Percentiles rank a stretch among this genome's conserved stretches.
phyloP scores from a whole-genome alignment of 2,888 invertebrate species.

The Linhomoeus sp. region DNA sequence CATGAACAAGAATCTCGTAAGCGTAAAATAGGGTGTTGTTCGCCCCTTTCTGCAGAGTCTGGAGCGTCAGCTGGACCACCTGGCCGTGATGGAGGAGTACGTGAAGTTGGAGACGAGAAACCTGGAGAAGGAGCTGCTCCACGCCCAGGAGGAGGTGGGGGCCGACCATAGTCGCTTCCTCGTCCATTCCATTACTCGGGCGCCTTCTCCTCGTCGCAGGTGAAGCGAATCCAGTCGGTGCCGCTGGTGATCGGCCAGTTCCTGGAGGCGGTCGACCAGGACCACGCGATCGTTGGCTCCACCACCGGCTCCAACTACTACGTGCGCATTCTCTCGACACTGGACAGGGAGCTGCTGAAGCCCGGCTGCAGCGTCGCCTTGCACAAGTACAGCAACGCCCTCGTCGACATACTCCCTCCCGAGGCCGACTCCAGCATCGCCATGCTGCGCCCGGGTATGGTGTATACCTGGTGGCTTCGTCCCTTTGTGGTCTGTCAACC shows the following conservation, averaged over 20 bases:
- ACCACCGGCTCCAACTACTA: conserved; percentile 99
- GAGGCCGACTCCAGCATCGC: conserved; percentile 98
- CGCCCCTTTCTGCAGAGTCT: conserved; percentile 46
- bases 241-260: conserved; percentile 97
- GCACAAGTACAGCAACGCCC: conserved; percentile 97
- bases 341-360: conserved; percentile 85
- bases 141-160: conserved; percentile 54
- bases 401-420: conserved; percentile 93
- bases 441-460: conserved; percentile 61
- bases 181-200: not conserved
- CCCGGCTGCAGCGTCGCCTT: conserved; percentile 94
- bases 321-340: conserved; percentile 89
- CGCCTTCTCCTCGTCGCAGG: too few relatives aligned
- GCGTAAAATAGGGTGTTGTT: too few relatives aligned
- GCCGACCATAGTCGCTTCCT: too few relatives aligned
- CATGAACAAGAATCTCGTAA: too few relatives aligned
- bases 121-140: conserved; percentile 90
- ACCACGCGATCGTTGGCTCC: conserved; percentile 95
- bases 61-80: conserved; percentile 81
- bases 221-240: conserved; percentile 94
- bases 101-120: conserved; percentile 98
- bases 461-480: too few relatives aligned
- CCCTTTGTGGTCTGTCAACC: too few relatives aligned
- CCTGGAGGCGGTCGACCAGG: conserved; percentile 95
- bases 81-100: conserved; percentile 96